These are phyloP conservation scores for Micromussa lordhowensis DNA, from an alignment of 92 coral and sea anemone species.

Conservation along the genomic window DNA sequence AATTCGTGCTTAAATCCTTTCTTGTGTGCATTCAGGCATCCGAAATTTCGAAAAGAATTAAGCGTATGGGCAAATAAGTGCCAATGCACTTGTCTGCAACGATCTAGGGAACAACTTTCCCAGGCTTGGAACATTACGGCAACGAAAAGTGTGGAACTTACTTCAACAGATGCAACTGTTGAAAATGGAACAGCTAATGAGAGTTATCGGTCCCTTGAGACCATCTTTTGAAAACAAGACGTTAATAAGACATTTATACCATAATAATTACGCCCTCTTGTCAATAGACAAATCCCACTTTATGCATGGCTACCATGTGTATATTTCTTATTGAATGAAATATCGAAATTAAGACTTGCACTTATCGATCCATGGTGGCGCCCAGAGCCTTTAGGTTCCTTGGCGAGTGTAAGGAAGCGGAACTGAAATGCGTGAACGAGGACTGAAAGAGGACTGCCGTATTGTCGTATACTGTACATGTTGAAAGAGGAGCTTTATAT, in stretches of 20 bases:
- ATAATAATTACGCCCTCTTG: too few relatives aligned
- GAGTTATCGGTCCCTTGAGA: slow-evolving; percentile 14
- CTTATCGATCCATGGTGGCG: too few relatives aligned
- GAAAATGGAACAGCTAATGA: background rate
- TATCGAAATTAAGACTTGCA: too few relatives aligned
- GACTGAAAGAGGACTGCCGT: too few relatives aligned
- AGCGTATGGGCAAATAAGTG: background rate
- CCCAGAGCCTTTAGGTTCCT: too few relatives aligned
- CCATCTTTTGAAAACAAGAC: background rate
- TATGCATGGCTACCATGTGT: too few relatives aligned
- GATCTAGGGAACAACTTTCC: background rate
- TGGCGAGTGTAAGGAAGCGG: too few relatives aligned
- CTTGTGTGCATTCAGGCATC: slow-evolving; percentile 77
- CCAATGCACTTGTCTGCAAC: slow-evolving; percentile 1
- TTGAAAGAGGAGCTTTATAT: too few relatives aligned
- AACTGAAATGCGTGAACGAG: too few relatives aligned
- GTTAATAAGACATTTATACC: background rate
- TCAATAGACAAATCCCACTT: too few relatives aligned
- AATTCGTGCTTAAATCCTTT: slow-evolving; percentile 79
- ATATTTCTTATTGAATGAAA: too few relatives aligned
- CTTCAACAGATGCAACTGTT: background rate
- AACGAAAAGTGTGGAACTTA: slow-evolving; percentile 1
- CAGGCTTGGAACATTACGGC: slow-evolving; percentile 13
- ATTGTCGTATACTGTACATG: too few relatives aligned
- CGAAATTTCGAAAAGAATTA: slow-evolving; percentile 43